These are phyloP conservation scores for Drosophila seclusa DNA, from an alignment of 2,888 invertebrate genomes.

Conservation along the genomic window DNA sequence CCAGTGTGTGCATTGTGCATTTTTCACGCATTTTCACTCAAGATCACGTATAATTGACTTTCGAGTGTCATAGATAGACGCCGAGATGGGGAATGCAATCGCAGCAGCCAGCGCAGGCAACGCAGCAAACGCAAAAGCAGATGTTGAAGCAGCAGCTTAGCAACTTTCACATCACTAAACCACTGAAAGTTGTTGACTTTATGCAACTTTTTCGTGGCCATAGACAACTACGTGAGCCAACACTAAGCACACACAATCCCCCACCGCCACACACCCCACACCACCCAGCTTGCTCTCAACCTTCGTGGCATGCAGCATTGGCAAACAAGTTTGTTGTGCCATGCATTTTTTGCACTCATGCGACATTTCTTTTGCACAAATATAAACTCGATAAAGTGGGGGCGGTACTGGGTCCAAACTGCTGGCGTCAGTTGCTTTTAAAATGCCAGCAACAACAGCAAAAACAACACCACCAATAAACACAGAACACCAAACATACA, in stretches of 20 bases:
- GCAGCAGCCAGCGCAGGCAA: background rate
- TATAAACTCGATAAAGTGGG: constrained; percentile 68
- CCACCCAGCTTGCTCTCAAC: background rate
- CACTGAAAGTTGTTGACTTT: constrained; percentile 79
- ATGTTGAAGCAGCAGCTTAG: constrained; percentile 59
- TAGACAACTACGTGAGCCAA: constrained; percentile 73
- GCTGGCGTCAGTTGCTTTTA: constrained; percentile 79
- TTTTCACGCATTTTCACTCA: constrained; percentile 58
- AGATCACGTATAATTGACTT: constrained; percentile 73
- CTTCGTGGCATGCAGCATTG: constrained; percentile 10
- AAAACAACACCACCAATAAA: constrained; percentile 44
- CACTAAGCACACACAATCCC: constrained; percentile 8
- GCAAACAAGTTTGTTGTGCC: constrained; percentile 77
- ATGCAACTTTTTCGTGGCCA: constrained; percentile 80
- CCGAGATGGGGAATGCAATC: background rate
- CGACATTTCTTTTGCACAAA: constrained; percentile 72
- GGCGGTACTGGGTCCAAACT: constrained; percentile 53
- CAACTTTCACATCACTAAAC: constrained; percentile 77
- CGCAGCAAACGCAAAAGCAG: constrained; percentile 5
- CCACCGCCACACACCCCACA: background rate
- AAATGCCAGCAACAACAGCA: constrained; percentile 46
- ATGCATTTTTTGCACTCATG: constrained; percentile 71
- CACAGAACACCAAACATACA: constrained; percentile 14
- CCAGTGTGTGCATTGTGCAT: constrained; percentile 22
- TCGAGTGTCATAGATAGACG: constrained; percentile 41